Base-by-base conservation (phyloP, 2,113 vertebrate species). In the Australoheros scitulus region DNA sequence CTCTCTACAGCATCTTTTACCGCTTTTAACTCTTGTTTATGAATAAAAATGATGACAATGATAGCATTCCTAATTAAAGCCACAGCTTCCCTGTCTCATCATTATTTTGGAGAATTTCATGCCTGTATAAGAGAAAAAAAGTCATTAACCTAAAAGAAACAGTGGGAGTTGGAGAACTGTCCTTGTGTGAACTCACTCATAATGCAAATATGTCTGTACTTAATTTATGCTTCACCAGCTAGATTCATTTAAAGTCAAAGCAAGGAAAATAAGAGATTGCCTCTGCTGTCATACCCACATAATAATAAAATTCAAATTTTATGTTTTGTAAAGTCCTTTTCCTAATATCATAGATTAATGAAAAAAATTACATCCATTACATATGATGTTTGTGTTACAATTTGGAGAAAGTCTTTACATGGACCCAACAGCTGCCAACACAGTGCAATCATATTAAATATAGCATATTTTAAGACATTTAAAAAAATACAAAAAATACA, bases 11-110 rank as follows among this genome's bases (percentile, higher is more conserved):
- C 63, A 50, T 75, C 74, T 92, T 75, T 84, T 87, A 79, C 79
- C 50, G 83, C 84, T 80, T 90, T 89, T 86, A 90, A 87, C 63
- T 85, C 79, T 83, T 93, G 79, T 93, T 91, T 90, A 89, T 91
- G 86, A 92, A 88, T 88, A 76, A 79, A 85, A 92, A 92, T 70
- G 50, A 90, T 88, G 82, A 91, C 77, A 81, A 80, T 63, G 72
- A 89, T 61, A 68, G 47, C 68, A 36, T 87, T 82, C 61, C 58
- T 90, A 86, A 93, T 92, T 91, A 92, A 89, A 91, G 18, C 29
- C 0, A 3, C 79, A 61, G 58, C 82, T 15, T 84, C 61, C 18
- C 52, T 38, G 80, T 77, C 81, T 87, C 47, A 9, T 87, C 60
- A 72, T 84, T 88, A 87, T 90, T 90, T 85, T 60, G 55, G 59